Base-by-base conservation (phyloP, 2,888 invertebrate species). In the Cistogaster globosa region DNA sequence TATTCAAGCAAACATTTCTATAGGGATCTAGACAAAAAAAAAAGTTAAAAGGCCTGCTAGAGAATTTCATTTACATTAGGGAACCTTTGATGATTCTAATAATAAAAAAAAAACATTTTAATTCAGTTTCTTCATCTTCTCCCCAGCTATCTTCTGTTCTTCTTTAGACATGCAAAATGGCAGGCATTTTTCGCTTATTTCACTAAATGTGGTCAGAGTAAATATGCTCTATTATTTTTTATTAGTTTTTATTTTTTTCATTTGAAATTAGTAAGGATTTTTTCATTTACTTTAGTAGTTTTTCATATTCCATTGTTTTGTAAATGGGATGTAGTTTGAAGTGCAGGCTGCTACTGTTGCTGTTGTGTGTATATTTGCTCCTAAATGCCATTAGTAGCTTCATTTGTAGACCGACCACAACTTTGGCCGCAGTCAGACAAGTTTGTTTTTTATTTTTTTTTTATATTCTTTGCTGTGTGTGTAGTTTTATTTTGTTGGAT, bases 381-480 rank as follows among this genome's bases (percentile, higher is more conserved):
- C 69, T 58, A 81, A 85, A 78, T 75, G 48, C 63, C 65, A 48
- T 85, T 78, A 84, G 81, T 84, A 75, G 86, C 83, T 86, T 83
- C 85, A 84, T 87, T 86, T 86, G 76, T 86, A 84, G 84, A 86
- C 83, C 68, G 51, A 84, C 87, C 87, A 79, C 86, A 86, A 51
- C 71, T 60, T 62, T 80, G 79, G 84, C 87, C 83, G 77, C 86
- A 86, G 82, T 86, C 85, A 75, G 80, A 81, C 86, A 79, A 77
- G 57, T 63, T 63, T 65, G 79, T 71, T 45, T 75, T 58, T 69
- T 45, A 67, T 48, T 75, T 58, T 69, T 45, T 71, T 48, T 32
- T 69, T 62, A 8, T 51, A n/a, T 60, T 55, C 38, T 26, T 36
- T 62, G 45, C 16, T 51, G 20, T 48, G 20, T 48, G 32, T 32